Conservation (phyloP, 2,888 invertebrate genomes). For the Leptarthrus brevirostris region DNA sequence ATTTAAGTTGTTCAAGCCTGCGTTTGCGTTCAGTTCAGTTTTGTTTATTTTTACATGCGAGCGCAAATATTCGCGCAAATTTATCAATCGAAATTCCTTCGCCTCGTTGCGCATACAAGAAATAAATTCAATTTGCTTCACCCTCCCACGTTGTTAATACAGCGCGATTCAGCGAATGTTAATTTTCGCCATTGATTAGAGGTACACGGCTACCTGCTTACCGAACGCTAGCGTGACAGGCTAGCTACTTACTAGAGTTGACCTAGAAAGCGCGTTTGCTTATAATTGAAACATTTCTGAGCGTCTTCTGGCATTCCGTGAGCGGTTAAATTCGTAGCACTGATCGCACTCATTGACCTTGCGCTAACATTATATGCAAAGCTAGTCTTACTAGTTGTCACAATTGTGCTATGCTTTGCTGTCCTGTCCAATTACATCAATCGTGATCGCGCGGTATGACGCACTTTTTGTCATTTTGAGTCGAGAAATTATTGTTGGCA, state of each 20-base stretch:
- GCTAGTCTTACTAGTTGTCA: background rate
- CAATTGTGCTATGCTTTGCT: background rate
- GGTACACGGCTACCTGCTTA: background rate
- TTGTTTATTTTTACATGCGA: background rate
- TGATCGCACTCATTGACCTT: slow-evolving; percentile 22
- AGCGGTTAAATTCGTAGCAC: slow-evolving; percentile 1
- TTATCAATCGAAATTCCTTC: background rate
- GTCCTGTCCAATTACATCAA: background rate
- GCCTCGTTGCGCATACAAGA: too few species aligned
- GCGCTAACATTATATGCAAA: slow-evolving; percentile 6
- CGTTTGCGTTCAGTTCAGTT: background rate
- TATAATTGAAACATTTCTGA: slow-evolving; percentile 20
- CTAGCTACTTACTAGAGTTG: background rate
- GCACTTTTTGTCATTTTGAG: background rate
- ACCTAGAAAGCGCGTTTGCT: background rate
- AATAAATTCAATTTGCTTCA: background rate
- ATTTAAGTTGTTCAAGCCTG: background rate
- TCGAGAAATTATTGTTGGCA: background rate
- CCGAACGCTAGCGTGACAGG: too few species aligned
- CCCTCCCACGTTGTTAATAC: background rate
- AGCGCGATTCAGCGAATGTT: background rate
- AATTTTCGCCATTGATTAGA: background rate
- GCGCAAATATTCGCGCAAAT: background rate
- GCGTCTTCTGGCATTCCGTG: slow-evolving; percentile 10
- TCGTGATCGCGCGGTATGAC: background rate